Evolutionary conservation across 2,113 vertebrate genomes (phyloP), one percentile per base, ranked within the genome.

Genomic region (Eclectus roratus): DNA sequence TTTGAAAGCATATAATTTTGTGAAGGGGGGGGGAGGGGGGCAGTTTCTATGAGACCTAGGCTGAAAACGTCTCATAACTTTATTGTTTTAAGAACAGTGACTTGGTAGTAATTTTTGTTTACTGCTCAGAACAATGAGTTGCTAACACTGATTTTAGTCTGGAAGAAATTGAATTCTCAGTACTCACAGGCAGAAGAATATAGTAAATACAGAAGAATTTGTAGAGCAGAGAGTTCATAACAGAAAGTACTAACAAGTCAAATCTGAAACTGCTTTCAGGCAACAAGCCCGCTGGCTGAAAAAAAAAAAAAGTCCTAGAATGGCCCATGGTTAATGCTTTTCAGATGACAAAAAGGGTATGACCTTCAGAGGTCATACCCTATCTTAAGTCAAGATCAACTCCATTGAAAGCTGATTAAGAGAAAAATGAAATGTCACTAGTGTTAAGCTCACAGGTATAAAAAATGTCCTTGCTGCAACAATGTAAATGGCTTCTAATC

Each of bases 381-480:
- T 97, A 92, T 94, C 89, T 95, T 86, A 95, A 96, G 85, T 96
- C 76, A 94, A 80, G 90, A 96, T 96, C 94, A 95, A 95, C 76
- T 92, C 31, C 56, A 68, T 69, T 87, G 80, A 94, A 96, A 94
- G 71, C 77, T 92, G 84, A 91, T 94, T 94, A 93, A 86, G 82
- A 93, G 82, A 79, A 93, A 96, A 97, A 94, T 84, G 80, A 96
- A 95, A 96, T 92, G 52, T 88, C 83, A 88, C 56, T 46, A 83
- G 93, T 71, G 61, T 94, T 95, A 93, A 95, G 80, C 72, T 88
- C 65, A 74, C 39, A 88, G 43, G 85, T 94, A 93, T 80, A 93
- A 93, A 95, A 95, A 92, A 84, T 61, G 56, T 49, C 53, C 43
- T 73, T 92, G 31, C 77, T 84, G 27, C 47, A 93, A 73, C 33